Evolutionary conservation across 2,113 vertebrate genomes (phyloP).

Genomic region (Glaucomys volans): DNA sequence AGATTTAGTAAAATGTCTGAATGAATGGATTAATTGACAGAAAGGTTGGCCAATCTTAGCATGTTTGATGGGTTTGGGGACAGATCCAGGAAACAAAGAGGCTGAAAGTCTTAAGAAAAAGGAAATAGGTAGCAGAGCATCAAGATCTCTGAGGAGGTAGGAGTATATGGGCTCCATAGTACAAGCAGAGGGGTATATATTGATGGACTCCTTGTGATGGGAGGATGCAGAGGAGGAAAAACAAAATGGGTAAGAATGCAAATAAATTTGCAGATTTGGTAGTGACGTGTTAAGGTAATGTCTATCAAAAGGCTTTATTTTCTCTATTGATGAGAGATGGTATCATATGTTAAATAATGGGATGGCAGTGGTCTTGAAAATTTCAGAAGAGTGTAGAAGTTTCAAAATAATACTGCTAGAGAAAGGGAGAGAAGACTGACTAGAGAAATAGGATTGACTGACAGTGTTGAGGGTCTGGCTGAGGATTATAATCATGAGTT

Average conservation of each 20-base stretch:
- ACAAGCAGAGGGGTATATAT: too few species aligned
- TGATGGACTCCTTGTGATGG: neutral
- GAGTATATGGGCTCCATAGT: neutral
- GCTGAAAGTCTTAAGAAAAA: neutral
- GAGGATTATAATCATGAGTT: neutral
- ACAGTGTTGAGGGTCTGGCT: neutral
- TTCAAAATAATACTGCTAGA: slow-evolving; percentile 6
- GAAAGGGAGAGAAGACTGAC: neutral
- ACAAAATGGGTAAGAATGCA: neutral
- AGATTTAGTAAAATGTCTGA: neutral
- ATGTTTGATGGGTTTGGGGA: neutral
- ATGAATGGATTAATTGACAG: neutral
- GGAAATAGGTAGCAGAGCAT: neutral
- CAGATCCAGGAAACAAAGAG: neutral
- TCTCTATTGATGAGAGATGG: neutral
- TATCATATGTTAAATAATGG: neutral
- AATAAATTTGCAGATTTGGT: neutral
- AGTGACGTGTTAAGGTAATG: neutral
- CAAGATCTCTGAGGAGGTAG: neutral
- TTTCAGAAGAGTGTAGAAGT: neutral
- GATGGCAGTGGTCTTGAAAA: neutral
- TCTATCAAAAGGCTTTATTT: neutral
- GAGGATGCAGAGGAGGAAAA: neutral
- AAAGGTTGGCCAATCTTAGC: neutral
- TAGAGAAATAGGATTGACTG: neutral